Conservation (phyloP, 2,888 invertebrate species). For the Drosophila buzzatii region DNA sequence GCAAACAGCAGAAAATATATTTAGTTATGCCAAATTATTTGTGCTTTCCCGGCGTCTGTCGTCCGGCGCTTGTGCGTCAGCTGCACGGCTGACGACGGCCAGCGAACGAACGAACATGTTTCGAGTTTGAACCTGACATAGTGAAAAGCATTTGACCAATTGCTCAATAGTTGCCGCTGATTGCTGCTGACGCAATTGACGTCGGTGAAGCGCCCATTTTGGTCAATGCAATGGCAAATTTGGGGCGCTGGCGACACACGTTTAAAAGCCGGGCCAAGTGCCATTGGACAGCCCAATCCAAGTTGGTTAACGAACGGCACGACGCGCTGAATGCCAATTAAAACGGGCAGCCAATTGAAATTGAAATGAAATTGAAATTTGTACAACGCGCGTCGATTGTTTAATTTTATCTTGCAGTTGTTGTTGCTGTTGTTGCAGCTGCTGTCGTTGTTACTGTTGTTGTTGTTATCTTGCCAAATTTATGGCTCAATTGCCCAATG, state of each 20-base stretch:
- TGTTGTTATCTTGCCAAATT: slow-evolving; percentile 30
- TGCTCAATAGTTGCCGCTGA: slow-evolving; percentile 62
- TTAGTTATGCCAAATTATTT: slow-evolving; percentile 38
- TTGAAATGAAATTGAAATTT: slow-evolving; percentile 71
- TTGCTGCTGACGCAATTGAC: slow-evolving; percentile 65
- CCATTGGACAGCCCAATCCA: slow-evolving; percentile 34
- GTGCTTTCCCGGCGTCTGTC: slow-evolving; percentile 21
- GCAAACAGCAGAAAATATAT: slow-evolving; percentile 23
- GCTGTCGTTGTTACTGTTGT: not conserved
- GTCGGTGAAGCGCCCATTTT: slow-evolving; percentile 59
- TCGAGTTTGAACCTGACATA: slow-evolving; percentile 73
- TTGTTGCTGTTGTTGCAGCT: slow-evolving; percentile 1
- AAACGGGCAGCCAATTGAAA: slow-evolving; percentile 51
- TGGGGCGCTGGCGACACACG: slow-evolving; percentile 69
- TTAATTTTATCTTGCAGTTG: slow-evolving; percentile 39
- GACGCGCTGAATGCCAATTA: slow-evolving; percentile 66
- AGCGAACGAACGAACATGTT: slow-evolving; percentile 28
- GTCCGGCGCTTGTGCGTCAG: slow-evolving; percentile 51
- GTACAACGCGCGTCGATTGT: slow-evolving; percentile 66
- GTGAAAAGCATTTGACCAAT: slow-evolving; percentile 72
- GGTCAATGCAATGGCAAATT: slow-evolving; percentile 72
- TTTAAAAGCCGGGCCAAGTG: slow-evolving; percentile 50
- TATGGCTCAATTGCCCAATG: slow-evolving; percentile 54
- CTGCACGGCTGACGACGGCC: slow-evolving; percentile 7
- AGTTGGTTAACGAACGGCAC: slow-evolving; percentile 50